Percentiles rank a stretch among this genome's conserved stretches.
Conservation (phyloP, 2,797 vertebrate species). For the Nothura maculosa region DNA sequence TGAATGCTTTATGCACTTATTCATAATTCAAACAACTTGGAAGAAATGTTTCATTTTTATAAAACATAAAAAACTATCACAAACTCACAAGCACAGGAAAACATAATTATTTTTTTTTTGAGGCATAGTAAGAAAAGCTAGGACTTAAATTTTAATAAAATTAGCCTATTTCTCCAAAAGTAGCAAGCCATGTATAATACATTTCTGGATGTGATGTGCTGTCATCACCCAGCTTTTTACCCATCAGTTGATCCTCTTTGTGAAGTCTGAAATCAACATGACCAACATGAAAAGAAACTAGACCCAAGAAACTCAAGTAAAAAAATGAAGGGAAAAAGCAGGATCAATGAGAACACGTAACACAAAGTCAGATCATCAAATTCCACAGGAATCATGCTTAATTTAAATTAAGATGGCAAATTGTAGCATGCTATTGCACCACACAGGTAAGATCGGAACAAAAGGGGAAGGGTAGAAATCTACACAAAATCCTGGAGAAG, state of each 20-base stretch:
- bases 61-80: neutral
- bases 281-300: neutral
- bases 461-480: conserved; percentile 48
- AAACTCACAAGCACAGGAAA: neutral
- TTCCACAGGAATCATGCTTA: conserved; percentile 2
- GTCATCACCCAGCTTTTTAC: neutral
- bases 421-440: conserved; percentile 25
- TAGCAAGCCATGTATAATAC: neutral
- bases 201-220: neutral
- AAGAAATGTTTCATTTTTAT: neutral
- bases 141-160: neutral
- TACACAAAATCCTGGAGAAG: neutral
- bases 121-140: neutral
- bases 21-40: neutral
- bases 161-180: neutral
- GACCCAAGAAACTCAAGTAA: neutral
- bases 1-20: neutral
- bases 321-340: neutral
- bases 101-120: neutral
- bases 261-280: neutral
- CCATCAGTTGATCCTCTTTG: neutral
- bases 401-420: conserved; percentile 58
- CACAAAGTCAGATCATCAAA: conserved; percentile 32
- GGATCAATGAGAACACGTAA: conserved; percentile 25
- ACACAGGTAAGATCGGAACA: conserved; percentile 29